Evolutionary conservation across 1,140 invertebrate genomes (phyloP), one percentile per base, ranked within the genome.

Genomic region (Hetaerina americana): DNA sequence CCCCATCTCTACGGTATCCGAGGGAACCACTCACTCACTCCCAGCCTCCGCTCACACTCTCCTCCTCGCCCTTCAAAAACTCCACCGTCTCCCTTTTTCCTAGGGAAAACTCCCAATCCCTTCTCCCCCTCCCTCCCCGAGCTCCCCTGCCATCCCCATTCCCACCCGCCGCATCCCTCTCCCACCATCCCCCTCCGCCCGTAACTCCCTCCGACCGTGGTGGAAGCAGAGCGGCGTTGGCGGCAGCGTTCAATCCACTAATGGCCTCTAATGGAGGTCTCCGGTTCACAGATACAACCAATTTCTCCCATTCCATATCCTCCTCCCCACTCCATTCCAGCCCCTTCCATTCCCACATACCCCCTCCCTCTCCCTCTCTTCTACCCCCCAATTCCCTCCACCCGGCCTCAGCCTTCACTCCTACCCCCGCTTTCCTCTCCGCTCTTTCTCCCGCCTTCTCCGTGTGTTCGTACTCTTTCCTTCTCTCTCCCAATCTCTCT

Each of bases 211-310:
- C n/a, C n/a, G 10, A 57, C n/a, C n/a, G n/a, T n/a, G n/a, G n/a
- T n/a, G n/a, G 24, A 26, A 22, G 6, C 31, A 40, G 6, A 40
- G 31, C 6, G 18, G 31, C 40, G 10, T 12, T n/a, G 40, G 40
- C 40, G 15, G 40, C 31, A 18, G 72, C 74, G 76, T 76, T 77
- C 77, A 77, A 77, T 77, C 77, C 77, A 77, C 76, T 77, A 77
- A 77, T 77, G 77, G 77, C 71, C 71, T 74, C 74, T 77, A 77
- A 77, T 77, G 75, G 76, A 77, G 75, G 75, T 77, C 76, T 74
- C 73, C 76, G 72, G 76, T 75, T 75, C 73, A 76, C 75, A 76
- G 76, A 77, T 77, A 77, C 76, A 75, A 75, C 76, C 76, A 77
- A 76, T 77, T 77, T 75, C 73, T 57, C 40, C 40, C 31, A 8